A percentile compares a stretch with the other conserved stretches of the same genome.
Evolutionary conservation across 1,140 invertebrate genomes (phyloP).

Genomic region (Eupristina koningsbergeri): DNA sequence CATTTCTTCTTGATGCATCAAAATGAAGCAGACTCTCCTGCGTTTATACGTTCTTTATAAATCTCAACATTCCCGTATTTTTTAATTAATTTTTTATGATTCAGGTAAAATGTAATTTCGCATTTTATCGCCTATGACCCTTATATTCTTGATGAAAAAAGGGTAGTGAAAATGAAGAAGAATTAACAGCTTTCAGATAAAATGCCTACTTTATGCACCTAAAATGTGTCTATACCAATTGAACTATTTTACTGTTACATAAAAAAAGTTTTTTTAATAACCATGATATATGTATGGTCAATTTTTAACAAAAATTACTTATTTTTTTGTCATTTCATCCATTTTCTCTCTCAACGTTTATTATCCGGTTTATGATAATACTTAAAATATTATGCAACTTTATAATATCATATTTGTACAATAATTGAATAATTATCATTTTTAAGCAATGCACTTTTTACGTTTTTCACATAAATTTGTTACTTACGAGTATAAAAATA

Average conservation of each 20-base stretch:
- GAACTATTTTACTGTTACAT: background rate
- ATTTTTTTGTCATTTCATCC: too few species aligned
- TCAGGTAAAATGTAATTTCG: slow-evolving; percentile 17
- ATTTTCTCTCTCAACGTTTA: too few species aligned
- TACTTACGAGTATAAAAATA: too few species aligned
- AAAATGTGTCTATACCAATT: slow-evolving; percentile 9
- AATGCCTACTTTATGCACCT: background rate
- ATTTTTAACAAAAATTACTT: too few species aligned
- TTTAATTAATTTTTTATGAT: slow-evolving; percentile 28
- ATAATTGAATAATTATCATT: too few species aligned
- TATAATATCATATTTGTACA: too few species aligned
- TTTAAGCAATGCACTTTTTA: too few species aligned
- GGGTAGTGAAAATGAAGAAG: background rate
- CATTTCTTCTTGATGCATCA: slow-evolving; percentile 17
- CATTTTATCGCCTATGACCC: slow-evolving; percentile 9
- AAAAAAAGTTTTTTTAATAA: background rate
- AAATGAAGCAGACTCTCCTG: slow-evolving; percentile 5
- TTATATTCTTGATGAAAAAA: slow-evolving; percentile 12
- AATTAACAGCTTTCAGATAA: slow-evolving; percentile 9
- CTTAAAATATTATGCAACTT: too few species aligned
- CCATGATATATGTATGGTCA: too few species aligned
- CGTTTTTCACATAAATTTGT: too few species aligned
- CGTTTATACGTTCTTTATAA: slow-evolving; percentile 14
- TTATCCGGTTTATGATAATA: too few species aligned
- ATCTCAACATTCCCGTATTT: slow-evolving; percentile 12